Base-by-base conservation (phyloP, 2,888 invertebrate species). In the Chesias legatella region DNA sequence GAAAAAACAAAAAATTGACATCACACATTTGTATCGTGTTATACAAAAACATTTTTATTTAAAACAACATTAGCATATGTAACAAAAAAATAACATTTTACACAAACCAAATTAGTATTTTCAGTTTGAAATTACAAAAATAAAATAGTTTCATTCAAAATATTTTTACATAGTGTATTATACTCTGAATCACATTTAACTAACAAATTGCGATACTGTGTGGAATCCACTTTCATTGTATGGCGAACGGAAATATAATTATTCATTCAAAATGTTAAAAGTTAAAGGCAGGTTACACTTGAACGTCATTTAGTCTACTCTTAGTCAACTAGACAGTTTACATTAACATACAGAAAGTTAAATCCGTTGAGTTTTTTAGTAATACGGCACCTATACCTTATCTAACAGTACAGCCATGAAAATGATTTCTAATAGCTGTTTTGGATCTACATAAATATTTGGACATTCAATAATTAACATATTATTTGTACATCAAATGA, bases 91-190 rank as follows among this genome's bases (percentile, higher is more conserved):
- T 63, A 67, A 17, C 13, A 5, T 63, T 66, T 67, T 67, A 67
- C 66, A 71, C 63, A 70, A 69, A 66, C 56, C 51, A 57, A 68
- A 65, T 50, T 56, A 58, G 50, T 56, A n/a, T 55, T 58, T 73
- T 73, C 60, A 56, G 58, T 63, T 66, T 58, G 62, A 61, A 73
- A 67, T 72, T 84, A 86, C 67, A 85, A 86, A 84, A 85, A 85
- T 85, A 83, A 74, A 73, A 71, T 72, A 69, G 61, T 64, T 57
- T 59, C 54, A 77, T 79, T 78, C 68, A 75, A 75, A 68, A 73
- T 52, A 49, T 29, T 70, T 76, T 71, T 73, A 78, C 73, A 75
- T 48, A 51, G 56, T 60, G 61, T 62, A 70, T 60, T 74, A 30
- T 22, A 25, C 58, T 59, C 58, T 63, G 60, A 73, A 73, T 74